Percentiles rank a stretch among this genome's conserved stretches.
Conservation (phyloP, 2,888 invertebrate genomes). For the Rhagonycha fulva region DNA sequence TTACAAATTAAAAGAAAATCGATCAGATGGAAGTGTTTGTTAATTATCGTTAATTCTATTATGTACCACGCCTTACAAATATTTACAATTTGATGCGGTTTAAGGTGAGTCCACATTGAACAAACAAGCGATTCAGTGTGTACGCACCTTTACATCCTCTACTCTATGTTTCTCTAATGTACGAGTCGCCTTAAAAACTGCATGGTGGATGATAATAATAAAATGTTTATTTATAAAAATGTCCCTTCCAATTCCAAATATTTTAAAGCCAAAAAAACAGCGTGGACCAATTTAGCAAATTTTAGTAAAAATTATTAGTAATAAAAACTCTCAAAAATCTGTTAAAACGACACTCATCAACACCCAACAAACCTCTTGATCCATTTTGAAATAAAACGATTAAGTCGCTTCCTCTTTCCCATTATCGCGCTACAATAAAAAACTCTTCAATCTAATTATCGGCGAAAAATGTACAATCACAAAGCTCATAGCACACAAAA, state of each 20-base stretch:
- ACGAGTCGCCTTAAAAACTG: not conserved
- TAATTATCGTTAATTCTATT: not conserved
- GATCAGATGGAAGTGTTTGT: not conserved
- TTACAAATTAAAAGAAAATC: not conserved
- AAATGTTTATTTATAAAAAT: not conserved
- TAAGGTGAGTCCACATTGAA: not conserved
- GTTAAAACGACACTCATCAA: conserved; percentile 2
- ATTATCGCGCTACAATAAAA: conserved; percentile 34
- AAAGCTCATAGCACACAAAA: conserved; percentile 1
- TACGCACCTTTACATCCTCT: not conserved
- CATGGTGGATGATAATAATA: no score
- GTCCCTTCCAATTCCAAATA: not conserved
- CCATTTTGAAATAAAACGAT: conserved; percentile 54
- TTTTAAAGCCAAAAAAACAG: not conserved
- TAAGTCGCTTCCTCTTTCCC: conserved; percentile 52
- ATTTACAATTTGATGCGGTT: not conserved
- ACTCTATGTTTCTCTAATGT: not conserved
- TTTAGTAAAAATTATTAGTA: not conserved
- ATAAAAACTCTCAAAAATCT: not conserved
- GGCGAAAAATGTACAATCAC: not conserved
- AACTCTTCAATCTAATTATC: not conserved
- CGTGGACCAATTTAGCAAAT: not conserved
- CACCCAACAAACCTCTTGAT: conserved; percentile 50
- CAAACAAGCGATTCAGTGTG: not conserved
- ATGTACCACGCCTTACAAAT: not conserved